Evolutionary conservation across 2,797 vertebrate genomes (phyloP).

Genomic region (Danionella dracula): DNA sequence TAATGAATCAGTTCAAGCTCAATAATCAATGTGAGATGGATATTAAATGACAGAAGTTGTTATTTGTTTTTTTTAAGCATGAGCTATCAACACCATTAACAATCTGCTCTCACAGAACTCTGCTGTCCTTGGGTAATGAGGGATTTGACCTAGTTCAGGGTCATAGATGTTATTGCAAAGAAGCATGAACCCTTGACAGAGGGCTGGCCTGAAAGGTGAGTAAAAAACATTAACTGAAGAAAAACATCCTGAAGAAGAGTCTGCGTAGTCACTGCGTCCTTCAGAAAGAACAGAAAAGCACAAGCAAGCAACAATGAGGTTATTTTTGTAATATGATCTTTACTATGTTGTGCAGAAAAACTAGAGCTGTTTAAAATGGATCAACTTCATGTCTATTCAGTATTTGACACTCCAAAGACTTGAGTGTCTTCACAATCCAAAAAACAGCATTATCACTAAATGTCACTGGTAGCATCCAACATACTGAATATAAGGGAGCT

Average conservation of each 20-base stretch:
- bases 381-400: neutral
- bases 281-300: neutral
- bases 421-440: neutral
- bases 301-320: neutral
- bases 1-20: too few relatives aligned
- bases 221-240: constrained; percentile 22
- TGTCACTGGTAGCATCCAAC: too few relatives aligned
- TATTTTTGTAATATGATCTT: neutral
- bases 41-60: constrained; percentile 6
- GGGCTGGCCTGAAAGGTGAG: neutral
- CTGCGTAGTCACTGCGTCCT: neutral
- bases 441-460: too few relatives aligned
- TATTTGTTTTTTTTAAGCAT: constrained; percentile 39
- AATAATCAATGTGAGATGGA: too few relatives aligned
- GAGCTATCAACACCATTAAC: constrained; percentile 48
- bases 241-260: constrained; percentile 5
- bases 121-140: constrained; percentile 15
- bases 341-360: neutral
- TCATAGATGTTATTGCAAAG: neutral
- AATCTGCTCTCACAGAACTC: constrained; percentile 30
- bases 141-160: neutral
- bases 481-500: too few relatives aligned
- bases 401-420: neutral
- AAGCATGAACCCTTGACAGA: neutral
- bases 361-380: neutral